Evolutionary conservation across 1,140 invertebrate species (phyloP), one percentile per base, ranked within the genome.

Genomic region (Sycophila sp.): DNA sequence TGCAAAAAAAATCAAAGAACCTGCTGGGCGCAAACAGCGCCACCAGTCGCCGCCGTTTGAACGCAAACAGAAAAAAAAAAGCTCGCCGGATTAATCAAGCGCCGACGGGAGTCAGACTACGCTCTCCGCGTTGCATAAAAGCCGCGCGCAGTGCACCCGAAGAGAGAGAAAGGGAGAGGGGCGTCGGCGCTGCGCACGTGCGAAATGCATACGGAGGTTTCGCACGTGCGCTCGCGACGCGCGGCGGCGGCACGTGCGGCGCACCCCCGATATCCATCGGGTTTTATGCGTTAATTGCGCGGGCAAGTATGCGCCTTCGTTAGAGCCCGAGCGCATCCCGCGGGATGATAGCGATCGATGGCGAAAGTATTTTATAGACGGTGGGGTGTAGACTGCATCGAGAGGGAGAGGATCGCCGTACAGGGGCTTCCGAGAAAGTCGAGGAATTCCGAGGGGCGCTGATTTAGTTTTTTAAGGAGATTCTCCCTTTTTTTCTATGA

Each of bases 241-340:
- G 77, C 77, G 76, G n/a, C n/a, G 77, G 77, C 60, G 71, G 19
- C 77, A 77, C 76, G 76, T 79, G 77, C 75, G 66, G 4, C 24
- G 24, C 6, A 13, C 22, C n/a, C 42, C n/a, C n/a, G n/a, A n/a
- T n/a, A n/a, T 47, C 24, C 26, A 72, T 70, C 63, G 56, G 28
- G 32, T 69, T 77, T 75, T 77, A 24, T 67, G n/a, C 55, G 71
- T 77, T 77, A 77, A 79, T 77, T 77, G 75, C 72, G 34, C 60
- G 4, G n/a, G n/a, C n/a, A 53, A 55, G 63, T 67, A 36, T 32
- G 28, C 51, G 17, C 38, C 8, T 73, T 75, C 68, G 65, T 56
- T 67, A 67, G 24, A 24, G 64, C 15, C 7, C 22, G 30, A 22
- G n/a, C 4, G 19, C n/a, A 36, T 28, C 30, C 26, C 15, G 40